phyloP scores from a whole-genome alignment of 2,888 invertebrate species.

The Augochlorella aurata region DNA sequence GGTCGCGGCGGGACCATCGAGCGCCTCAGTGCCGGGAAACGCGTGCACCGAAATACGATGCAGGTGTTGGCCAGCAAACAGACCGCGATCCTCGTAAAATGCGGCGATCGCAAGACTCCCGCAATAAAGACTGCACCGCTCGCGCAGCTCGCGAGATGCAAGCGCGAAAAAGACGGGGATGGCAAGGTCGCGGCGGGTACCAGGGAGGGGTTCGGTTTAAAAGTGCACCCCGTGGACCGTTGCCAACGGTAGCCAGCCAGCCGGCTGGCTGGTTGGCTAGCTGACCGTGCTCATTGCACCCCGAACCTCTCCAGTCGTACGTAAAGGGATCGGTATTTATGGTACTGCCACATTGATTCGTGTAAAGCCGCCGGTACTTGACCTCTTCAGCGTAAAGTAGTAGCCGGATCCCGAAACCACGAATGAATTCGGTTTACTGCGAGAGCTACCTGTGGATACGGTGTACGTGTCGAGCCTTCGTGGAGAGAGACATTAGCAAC shows the following conservation, averaged over 20 bases:
- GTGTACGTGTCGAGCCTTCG: constrained; percentile 39
- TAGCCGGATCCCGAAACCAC: constrained; percentile 52
- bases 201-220: not conserved
- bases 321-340: constrained; percentile 69
- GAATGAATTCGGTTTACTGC: constrained; percentile 58
- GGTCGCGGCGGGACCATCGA: not conserved
- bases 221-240: constrained; percentile 63
- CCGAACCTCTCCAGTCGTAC: constrained; percentile 53
- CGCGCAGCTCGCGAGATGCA: constrained; percentile 31
- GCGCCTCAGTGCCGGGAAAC: constrained; percentile 7
- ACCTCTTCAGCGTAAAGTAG: constrained; percentile 59
- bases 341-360: constrained; percentile 70
- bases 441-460: constrained; percentile 22
- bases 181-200: too few relatives aligned
- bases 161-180: constrained; percentile 15
- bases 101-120: constrained; percentile 66
- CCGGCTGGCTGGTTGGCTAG: constrained; percentile 20
- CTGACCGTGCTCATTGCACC: constrained; percentile 51
- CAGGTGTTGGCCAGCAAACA: constrained; percentile 52
- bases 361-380: constrained; percentile 67
- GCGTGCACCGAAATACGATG: constrained; percentile 48
- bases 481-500: constrained; percentile 51
- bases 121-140: constrained; percentile 66
- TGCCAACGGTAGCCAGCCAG: constrained; percentile 29
- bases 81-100: constrained; percentile 66